Evolutionary conservation across 37 sponge, comb jelly and placozoan species (phyloP), one percentile per base, ranked within the genome.

Genomic region (Diacarnus erythraeanus): DNA sequence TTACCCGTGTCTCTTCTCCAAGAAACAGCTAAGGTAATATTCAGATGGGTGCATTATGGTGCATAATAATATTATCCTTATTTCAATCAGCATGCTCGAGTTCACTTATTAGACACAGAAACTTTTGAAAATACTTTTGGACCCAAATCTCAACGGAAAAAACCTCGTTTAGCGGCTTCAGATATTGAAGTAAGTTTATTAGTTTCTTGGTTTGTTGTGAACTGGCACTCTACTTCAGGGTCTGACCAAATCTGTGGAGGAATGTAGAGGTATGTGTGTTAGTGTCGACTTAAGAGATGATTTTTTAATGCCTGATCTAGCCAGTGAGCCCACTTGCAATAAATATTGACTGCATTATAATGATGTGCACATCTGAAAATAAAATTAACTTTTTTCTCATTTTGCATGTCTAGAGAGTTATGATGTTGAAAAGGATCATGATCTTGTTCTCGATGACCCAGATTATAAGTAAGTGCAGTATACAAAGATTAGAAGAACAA

Each of bases 51-150:
- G 37, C 22, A 35, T 35, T 69, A 3, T 69, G n/a, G n/a, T n/a
- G n/a, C 38, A 36, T 8, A 31, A 8, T 12, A 36, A 38, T 41
- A 17, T 71, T 26, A 2, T 36, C 12, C 27, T 25, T 10, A 23
- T 71, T 71, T 42, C 42, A 3, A 5, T 71, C 27, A 94, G 95
- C 80, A 89, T 63, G 59, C 89, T 34, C 59, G 91, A 22, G 95
- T 92, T 25, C 99, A 99, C 67, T 59, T 96, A 6, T 81, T 99
- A 4, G 97, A 99, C 67, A 96, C 97, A 25, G 97, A 99, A 77
- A 79, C 91, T 2, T 99, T 94, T 71, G 67, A 86, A 43, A 73
- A 59, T 65, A 96, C 97, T n/a, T 99, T 99, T 87, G 99, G 99
- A 26, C 87, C 87, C 38, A 96, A 94, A 47, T 78, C 93, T 33